phyloP scores from a whole-genome alignment of 2,888 invertebrate genomes.

The Thereva unica region DNA sequence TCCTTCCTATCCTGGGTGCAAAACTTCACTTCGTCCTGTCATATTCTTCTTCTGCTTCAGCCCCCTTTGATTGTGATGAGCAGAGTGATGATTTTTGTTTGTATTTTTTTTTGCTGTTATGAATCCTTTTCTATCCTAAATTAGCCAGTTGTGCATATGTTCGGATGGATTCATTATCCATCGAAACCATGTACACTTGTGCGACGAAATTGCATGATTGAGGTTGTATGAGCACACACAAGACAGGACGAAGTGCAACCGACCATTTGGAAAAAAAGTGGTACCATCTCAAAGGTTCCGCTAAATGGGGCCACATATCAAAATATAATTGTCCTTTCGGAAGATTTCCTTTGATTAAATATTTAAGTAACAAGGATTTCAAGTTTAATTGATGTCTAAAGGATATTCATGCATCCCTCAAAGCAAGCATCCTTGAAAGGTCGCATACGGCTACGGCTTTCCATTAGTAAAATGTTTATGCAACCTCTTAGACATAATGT shows the following conservation, averaged over 20 bases:
- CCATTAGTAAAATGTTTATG: neutral
- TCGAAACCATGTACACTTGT: neutral
- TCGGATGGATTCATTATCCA: conserved; percentile 26
- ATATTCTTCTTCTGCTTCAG: conserved; percentile 10
- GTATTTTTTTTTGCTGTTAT: conserved; percentile 23
- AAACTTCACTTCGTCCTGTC: conserved; percentile 5
- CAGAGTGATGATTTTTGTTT: conserved; percentile 25
- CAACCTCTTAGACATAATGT: neutral
- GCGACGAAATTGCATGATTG: conserved; percentile 5
- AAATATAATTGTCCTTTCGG: conserved; percentile 3
- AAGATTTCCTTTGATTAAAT: conserved; percentile 40
- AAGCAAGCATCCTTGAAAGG: conserved; percentile 1
- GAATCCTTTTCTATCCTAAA: conserved; percentile 22
- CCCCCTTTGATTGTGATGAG: conserved; percentile 27
- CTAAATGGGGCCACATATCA: neutral
- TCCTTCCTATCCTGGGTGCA: conserved; percentile 7
- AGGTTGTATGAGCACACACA: conserved; percentile 13
- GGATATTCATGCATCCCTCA: neutral
- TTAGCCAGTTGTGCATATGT: conserved; percentile 26
- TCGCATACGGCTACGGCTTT: neutral
- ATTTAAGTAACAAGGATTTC: conserved; percentile 37
- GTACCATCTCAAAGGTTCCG: conserved; percentile 19
- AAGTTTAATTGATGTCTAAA: conserved; percentile 40
- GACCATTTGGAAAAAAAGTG: neutral
- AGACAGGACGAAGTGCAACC: neutral